These are phyloP conservation scores for Machimus rusticus DNA, from an alignment of 2,888 invertebrate genomes.

Conservation along the genomic window DNA sequence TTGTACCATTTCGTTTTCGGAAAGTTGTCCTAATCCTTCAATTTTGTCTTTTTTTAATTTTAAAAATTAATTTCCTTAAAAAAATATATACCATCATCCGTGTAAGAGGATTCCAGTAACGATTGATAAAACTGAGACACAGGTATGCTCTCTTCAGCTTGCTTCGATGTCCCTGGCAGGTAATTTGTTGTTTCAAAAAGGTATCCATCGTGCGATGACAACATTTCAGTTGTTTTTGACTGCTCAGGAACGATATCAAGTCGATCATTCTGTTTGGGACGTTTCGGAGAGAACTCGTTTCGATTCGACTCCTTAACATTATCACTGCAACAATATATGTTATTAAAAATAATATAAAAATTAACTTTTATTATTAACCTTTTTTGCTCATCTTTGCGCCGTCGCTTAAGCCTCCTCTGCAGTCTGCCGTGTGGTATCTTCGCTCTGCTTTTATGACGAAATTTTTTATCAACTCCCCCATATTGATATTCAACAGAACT, in stretches of 20 bases:
- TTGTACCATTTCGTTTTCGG: slow-evolving; percentile 62
- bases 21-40: slow-evolving; percentile 54
- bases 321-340: not conserved
- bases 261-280: slow-evolving; percentile 5
- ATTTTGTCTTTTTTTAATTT: not conserved
- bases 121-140: slow-evolving; percentile 61
- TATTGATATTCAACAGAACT: slow-evolving; percentile 55
- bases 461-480: not conserved
- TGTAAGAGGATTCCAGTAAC: slow-evolving; percentile 61
- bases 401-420: slow-evolving; percentile 2
- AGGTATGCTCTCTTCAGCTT: slow-evolving; percentile 51
- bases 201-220: not conserved
- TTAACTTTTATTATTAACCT: not conserved
- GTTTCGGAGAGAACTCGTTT: not conserved
- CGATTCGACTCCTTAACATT: not conserved
- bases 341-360: not conserved
- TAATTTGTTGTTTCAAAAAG: slow-evolving; percentile 53
- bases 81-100: slow-evolving; percentile 56
- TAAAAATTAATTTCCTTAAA: not conserved
- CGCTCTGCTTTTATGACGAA: not conserved
- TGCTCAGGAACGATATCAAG: not conserved
- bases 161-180: slow-evolving; percentile 59
- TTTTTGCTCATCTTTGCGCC: not conserved
- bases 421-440: not conserved
- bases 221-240: not conserved